phyloP scores from a whole-genome alignment of 2,113 vertebrate genomes.

The Oenanthe oenanthe region DNA sequence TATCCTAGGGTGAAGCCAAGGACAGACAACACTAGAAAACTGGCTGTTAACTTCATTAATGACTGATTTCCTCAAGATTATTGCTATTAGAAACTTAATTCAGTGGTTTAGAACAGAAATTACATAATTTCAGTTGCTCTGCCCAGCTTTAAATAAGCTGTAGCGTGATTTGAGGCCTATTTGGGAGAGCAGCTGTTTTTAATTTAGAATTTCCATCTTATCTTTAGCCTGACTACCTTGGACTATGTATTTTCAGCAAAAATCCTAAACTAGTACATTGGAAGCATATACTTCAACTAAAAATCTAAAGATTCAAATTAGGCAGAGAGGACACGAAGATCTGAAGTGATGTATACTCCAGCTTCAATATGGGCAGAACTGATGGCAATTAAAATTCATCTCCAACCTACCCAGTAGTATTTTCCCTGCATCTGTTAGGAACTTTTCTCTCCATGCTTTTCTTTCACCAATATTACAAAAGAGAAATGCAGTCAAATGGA shows the following conservation, averaged over 20 bases:
- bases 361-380: conserved; percentile 28
- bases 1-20: conserved; percentile 9
- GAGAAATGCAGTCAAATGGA: conserved; percentile 48
- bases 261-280: neutral
- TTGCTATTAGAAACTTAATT: conserved; percentile 21
- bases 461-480: conserved; percentile 46
- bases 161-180: neutral
- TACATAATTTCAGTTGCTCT: neutral
- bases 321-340: neutral
- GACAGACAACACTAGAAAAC: conserved; percentile 26
- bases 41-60: conserved; percentile 44
- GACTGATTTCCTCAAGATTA: conserved; percentile 6
- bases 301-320: neutral
- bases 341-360: neutral
- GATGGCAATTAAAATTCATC: conserved; percentile 62
- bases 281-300: neutral
- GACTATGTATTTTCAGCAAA: neutral
- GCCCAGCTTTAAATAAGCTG: neutral
- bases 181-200: neutral
- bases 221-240: neutral
- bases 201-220: neutral
- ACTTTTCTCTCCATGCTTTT: conserved; percentile 32
- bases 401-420: neutral
- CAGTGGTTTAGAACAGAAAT: conserved; percentile 18
- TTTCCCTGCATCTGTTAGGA: conserved; percentile 2